Conservation (phyloP, 2,797 vertebrate species). For the Zalophus californianus region DNA sequence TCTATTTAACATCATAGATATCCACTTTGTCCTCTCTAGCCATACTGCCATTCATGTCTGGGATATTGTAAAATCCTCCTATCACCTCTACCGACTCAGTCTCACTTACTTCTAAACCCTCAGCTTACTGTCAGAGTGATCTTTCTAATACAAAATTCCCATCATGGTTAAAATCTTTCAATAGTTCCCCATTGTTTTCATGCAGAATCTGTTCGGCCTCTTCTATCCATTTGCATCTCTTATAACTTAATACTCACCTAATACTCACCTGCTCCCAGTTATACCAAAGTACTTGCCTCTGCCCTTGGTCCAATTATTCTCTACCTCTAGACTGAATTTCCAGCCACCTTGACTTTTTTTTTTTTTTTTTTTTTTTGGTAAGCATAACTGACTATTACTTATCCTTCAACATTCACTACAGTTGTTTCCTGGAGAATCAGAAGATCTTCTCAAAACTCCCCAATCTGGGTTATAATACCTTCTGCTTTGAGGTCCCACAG, state of each 20-base stretch:
- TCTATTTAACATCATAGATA: not conserved
- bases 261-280: not conserved
- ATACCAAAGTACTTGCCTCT: not conserved
- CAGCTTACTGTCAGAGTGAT: not conserved
- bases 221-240: slow-evolving; percentile 23
- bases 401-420: not conserved
- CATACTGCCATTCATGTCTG: not conserved
- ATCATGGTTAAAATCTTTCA: not conserved
- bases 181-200: not conserved
- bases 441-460: not conserved
- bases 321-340: slow-evolving; percentile 28
- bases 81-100: not conserved
- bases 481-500: not conserved
- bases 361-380: not conserved
- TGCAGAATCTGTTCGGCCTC: not conserved
- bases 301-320: not conserved
- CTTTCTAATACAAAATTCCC: not conserved
- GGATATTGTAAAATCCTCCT: not conserved
- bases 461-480: not conserved
- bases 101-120: not conserved
- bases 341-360: not conserved
- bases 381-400: not conserved
- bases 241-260: not conserved
- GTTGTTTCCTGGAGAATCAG: slow-evolving; percentile 20
- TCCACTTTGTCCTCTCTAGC: not conserved